Percentiles rank a stretch among this genome's conserved stretches.
phyloP scores from a whole-genome alignment of 2,113 vertebrate genomes.

The Panthera tigris region DNA sequence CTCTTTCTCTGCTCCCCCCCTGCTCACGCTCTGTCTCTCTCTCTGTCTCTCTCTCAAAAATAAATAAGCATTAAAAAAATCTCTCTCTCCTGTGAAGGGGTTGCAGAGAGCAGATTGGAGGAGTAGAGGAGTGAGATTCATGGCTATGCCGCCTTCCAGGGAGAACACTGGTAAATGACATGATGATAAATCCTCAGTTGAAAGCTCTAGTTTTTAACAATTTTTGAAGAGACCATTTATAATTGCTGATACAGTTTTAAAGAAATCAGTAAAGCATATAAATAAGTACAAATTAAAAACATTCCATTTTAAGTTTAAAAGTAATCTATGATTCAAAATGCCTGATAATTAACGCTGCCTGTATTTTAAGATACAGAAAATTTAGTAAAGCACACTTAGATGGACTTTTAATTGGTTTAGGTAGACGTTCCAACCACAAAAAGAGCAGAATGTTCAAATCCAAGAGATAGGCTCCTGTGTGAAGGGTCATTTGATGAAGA shows the following conservation, averaged over 20 bases:
- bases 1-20: no score
- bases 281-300: not conserved
- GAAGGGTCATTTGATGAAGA: conserved; percentile 86
- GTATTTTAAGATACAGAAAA: not conserved
- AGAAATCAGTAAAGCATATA: not conserved
- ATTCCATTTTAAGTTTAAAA: not conserved
- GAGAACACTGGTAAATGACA: not conserved
- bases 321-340: not conserved
- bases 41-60: no score
- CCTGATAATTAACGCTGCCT: not conserved
- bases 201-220: not conserved
- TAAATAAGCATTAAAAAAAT: not conserved
- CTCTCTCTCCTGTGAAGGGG: not conserved
- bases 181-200: not conserved
- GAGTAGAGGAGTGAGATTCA: not conserved
- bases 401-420: conserved; percentile 73
- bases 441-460: not conserved
- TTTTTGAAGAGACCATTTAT: not conserved
- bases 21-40: no score
- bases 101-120: not conserved
- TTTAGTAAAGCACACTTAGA: not conserved
- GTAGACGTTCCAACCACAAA: conserved; percentile 43
- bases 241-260: not conserved
- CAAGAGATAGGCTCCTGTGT: conserved; percentile 71
- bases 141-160: not conserved